Evolutionary conservation across 2,113 vertebrate species (phyloP).

Genomic region (Phodopus roborovskii): DNA sequence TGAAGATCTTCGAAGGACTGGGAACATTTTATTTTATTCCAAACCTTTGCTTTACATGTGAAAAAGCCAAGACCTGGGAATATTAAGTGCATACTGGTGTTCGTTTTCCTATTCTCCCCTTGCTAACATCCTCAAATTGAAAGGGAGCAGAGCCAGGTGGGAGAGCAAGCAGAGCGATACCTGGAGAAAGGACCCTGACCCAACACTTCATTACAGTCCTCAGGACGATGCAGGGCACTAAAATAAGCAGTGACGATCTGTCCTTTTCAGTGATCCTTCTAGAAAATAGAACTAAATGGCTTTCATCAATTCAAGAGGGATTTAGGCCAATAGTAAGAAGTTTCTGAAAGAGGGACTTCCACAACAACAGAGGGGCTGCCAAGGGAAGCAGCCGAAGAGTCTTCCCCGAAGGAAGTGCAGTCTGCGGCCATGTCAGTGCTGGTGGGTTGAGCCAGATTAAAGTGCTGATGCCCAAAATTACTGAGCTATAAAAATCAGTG

Average conservation of each 20-base stretch:
- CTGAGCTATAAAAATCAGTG: constrained; percentile 20
- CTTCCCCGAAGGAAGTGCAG: neutral
- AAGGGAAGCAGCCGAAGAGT: constrained; percentile 37
- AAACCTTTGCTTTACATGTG: constrained; percentile 29
- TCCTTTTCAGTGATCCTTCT: constrained; percentile 65
- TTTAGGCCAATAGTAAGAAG: constrained; percentile 61
- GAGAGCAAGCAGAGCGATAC: constrained; percentile 22
- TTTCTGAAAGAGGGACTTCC: constrained; percentile 64
- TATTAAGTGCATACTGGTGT: neutral
- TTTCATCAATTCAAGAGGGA: constrained; percentile 78
- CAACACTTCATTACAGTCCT: constrained; percentile 60
- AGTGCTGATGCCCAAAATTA: constrained; percentile 29
- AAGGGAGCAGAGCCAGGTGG: constrained; percentile 31
- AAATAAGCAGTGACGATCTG: constrained; percentile 65
- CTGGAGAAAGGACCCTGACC: constrained; percentile 51
- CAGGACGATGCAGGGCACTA: constrained; percentile 54
- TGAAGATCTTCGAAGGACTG: constrained; percentile 26
- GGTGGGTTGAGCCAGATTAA: neutral
- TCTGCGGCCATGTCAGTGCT: neutral
- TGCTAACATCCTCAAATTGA: constrained; percentile 39
- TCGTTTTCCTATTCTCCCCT: constrained; percentile 24
- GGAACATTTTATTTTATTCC: constrained; percentile 56
- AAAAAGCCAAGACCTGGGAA: constrained; percentile 21
- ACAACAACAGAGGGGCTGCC: constrained; percentile 50
- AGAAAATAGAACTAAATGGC: constrained; percentile 66